Evolutionary conservation across 2,797 vertebrate genomes (phyloP).

Genomic region (Sphenodon punctatus): DNA sequence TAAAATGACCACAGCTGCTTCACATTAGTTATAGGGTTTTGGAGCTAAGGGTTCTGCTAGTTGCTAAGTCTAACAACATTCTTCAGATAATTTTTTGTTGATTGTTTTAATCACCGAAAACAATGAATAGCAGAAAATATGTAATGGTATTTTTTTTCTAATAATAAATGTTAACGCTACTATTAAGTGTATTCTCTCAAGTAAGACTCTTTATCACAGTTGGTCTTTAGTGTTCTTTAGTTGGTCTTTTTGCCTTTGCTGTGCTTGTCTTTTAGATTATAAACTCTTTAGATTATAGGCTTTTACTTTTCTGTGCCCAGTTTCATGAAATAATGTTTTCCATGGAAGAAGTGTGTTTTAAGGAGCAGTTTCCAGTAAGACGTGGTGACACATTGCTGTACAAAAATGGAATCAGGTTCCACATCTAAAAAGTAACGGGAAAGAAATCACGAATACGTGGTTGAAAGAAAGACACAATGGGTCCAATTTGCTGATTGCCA

Average conservation of each 20-base stretch:
- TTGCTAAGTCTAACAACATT: constrained; percentile 68
- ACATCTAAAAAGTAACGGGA: not conserved
- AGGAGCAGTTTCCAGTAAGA: not conserved
- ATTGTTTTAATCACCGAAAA: no score
- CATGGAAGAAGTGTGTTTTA: not conserved
- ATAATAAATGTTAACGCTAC: not conserved
- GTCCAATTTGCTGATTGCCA: accelerated
- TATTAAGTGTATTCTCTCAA: not conserved
- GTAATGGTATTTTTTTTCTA: no score
- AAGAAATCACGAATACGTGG: not conserved
- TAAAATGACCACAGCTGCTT: constrained; percentile 80
- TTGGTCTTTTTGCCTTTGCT: not conserved
- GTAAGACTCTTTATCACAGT: not conserved
- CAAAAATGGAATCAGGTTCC: not conserved
- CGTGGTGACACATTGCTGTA: not conserved
- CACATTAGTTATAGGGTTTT: constrained; percentile 72
- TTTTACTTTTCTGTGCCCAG: not conserved
- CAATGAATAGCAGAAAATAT: no score
- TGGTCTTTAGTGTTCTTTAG: no score
- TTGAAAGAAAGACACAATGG: not conserved
- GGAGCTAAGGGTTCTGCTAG: constrained; percentile 70
- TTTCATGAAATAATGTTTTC: not conserved
- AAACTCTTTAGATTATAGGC: accelerated
- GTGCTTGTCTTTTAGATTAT: not conserved
- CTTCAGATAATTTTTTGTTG: constrained; percentile 52